Evolutionary conservation across 2,888 invertebrate species (phyloP).

Genomic region (Tenthredo distinguenda): DNA sequence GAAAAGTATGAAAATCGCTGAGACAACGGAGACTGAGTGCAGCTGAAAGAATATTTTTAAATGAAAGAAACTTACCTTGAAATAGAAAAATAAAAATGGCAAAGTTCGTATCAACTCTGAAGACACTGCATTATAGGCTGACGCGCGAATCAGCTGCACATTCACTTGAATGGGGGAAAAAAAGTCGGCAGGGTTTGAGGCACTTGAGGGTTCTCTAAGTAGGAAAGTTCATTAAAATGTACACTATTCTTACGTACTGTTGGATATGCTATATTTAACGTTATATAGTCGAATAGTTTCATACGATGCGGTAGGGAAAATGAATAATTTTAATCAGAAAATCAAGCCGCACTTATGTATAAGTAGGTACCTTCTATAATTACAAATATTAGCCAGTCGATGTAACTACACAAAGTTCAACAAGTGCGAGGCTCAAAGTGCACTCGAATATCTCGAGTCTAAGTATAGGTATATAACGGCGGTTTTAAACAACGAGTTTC

Average conservation of each 20-base stretch:
- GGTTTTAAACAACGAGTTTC: conserved; percentile 42
- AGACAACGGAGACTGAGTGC: not conserved
- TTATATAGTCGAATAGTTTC: not conserved
- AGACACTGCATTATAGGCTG: conserved; percentile 34
- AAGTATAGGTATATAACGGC: not conserved
- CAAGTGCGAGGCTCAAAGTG: conserved; percentile 32
- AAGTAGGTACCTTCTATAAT: not conserved
- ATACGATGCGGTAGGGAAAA: not conserved
- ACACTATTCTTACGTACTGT: conserved; percentile 46
- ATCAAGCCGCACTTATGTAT: not conserved
- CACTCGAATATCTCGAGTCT: conserved; percentile 46
- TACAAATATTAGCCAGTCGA: conserved; percentile 20
- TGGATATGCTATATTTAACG: not conserved
- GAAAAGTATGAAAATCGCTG: not conserved
- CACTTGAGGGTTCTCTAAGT: conserved; percentile 77
- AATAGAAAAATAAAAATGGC: not conserved
- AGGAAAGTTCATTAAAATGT: conserved; percentile 77
- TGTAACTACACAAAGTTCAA: conserved; percentile 28
- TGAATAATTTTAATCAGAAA: conserved; percentile 1
- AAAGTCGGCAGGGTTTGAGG: conserved; percentile 66
- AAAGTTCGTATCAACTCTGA: not conserved
- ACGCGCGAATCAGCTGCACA: conserved; percentile 43
- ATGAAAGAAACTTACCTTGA: not conserved
- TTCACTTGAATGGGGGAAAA: conserved; percentile 70
- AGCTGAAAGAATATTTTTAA: not conserved